Percentiles rank a stretch among this genome's conserved stretches.
phyloP scores from a whole-genome alignment of 2,113 vertebrate species.

The Gavialis gangeticus region DNA sequence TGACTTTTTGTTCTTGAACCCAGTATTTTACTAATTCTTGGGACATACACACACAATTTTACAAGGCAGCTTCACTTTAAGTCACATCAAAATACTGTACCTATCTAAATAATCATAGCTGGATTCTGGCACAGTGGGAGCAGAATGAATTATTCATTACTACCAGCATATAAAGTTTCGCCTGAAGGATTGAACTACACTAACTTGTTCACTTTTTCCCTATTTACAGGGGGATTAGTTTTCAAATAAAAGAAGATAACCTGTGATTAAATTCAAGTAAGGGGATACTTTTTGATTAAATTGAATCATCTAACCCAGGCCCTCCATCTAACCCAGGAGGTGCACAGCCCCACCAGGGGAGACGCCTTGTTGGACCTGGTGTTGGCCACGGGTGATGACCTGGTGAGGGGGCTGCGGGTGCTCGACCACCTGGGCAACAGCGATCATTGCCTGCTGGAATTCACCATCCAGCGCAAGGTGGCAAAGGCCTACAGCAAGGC shows the following conservation, averaged over 20 bases:
- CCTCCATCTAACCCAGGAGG: too few relatives aligned
- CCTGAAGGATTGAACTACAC: conserved; percentile 13
- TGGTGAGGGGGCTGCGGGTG: too few relatives aligned
- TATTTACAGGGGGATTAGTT: conserved; percentile 34
- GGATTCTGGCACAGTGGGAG: neutral
- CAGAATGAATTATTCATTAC: conserved; percentile 42
- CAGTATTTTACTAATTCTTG: neutral
- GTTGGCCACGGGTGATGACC: too few relatives aligned
- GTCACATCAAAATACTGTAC: neutral
- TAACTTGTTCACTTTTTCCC: conserved; percentile 24
- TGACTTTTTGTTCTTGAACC: neutral
- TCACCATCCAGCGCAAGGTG: too few relatives aligned
- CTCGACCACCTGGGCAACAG: too few relatives aligned
- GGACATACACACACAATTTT: neutral
- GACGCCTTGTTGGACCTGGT: too few relatives aligned
- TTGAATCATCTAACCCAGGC: neutral
- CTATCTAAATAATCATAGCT: neutral
- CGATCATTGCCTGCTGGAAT: too few relatives aligned
- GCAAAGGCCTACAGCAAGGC: too few relatives aligned
- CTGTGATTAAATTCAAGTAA: neutral
- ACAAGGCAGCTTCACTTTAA: neutral
- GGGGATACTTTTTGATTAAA: neutral
- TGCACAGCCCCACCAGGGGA: too few relatives aligned
- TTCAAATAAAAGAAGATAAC: neutral
- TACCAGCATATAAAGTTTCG: conserved; percentile 19